Base-by-base conservation (phyloP, 2,113 vertebrate species). In the Sitta europaea region DNA sequence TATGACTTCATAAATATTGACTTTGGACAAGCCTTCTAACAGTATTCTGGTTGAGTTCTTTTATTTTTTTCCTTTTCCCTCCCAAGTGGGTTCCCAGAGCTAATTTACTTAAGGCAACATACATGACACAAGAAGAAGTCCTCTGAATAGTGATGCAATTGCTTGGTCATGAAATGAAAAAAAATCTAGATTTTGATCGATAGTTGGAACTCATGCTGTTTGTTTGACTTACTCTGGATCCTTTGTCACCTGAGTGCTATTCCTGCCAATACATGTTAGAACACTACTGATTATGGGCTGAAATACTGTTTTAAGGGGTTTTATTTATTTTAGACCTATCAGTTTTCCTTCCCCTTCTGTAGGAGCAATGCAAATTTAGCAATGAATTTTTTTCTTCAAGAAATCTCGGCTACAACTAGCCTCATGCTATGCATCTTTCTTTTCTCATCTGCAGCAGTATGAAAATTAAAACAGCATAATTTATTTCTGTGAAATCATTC, bases 1-100 rank as follows among this genome's bases (percentile, higher is more conserved):
- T 95, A 82, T 0, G 21, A 51, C 83, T 95, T 43, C 88, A 74
- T 75, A 97, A 96, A 97, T 95, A 96, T 92, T 96, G 94, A 96
- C 92, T 95, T 94, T 97, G 96, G 95, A 92, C 72, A 95, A 88
- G 87, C 33, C 84, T 93, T 96, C 94, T 88, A 90, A 96, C 88
- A 91, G 70, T 93, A 77, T 79, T 76, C 54, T 55, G 45, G 11
- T 17, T 43, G 19, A 19, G 1, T 1, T 35, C 58, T 76, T 51
- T 31, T 36, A 27, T 40, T 28, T 45, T 50, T 54, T 12, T 10
- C 8, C 31, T 91, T 77, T 42, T 90, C 73, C 86, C 90, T 96
- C 94, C 79, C 90, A 94, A 50, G 90, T 51, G 80, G 72, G 10
- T 89, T 94, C 65, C 86, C 86, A 74, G 76, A 87, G 51, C 62